Evolutionary conservation across 2,888 invertebrate genomes (phyloP).

Genomic region (Lordiphosa fenestrarum): DNA sequence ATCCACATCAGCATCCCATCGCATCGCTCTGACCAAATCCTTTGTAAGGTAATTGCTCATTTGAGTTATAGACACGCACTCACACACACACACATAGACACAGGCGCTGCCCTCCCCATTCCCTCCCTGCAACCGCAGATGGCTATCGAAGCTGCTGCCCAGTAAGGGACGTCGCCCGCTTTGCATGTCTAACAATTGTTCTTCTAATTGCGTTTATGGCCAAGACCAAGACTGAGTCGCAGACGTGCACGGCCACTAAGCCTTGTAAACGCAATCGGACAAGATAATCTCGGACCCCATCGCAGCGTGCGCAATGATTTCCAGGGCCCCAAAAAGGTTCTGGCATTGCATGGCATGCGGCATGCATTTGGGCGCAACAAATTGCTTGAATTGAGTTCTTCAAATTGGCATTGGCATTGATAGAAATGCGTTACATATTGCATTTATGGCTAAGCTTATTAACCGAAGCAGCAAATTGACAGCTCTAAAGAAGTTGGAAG

Average conservation of each 20-base stretch:
- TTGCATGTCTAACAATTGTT: constrained; percentile 76
- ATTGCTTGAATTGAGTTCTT: constrained; percentile 58
- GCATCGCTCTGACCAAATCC: constrained; percentile 40
- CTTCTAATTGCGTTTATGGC: constrained; percentile 74
- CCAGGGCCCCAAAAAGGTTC: constrained; percentile 54
- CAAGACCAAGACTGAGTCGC: constrained; percentile 37
- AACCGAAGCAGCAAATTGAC: constrained; percentile 53
- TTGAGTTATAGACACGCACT: constrained; percentile 72
- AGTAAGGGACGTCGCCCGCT: constrained; percentile 34
- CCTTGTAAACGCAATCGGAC: constrained; percentile 73
- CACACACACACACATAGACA: constrained; percentile 11
- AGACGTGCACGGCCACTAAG: constrained; percentile 30
- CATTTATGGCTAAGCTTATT: constrained; percentile 45
- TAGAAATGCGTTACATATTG: constrained; percentile 51
- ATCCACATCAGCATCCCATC: constrained; percentile 2
- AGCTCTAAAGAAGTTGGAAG: constrained; percentile 21
- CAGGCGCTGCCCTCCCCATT: constrained; percentile 6
- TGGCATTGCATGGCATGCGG: constrained; percentile 19
- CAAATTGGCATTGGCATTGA: constrained; percentile 49
- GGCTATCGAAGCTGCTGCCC: constrained; percentile 52
- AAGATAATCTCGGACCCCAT: constrained; percentile 59
- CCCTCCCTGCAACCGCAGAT: constrained; percentile 39
- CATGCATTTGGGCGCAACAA: constrained; percentile 39
- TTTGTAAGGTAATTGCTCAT: constrained; percentile 70
- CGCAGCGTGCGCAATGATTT: constrained; percentile 29